Evolutionary conservation across 2,888 invertebrate species (phyloP).

Genomic region (Orgyia antiqua): DNA sequence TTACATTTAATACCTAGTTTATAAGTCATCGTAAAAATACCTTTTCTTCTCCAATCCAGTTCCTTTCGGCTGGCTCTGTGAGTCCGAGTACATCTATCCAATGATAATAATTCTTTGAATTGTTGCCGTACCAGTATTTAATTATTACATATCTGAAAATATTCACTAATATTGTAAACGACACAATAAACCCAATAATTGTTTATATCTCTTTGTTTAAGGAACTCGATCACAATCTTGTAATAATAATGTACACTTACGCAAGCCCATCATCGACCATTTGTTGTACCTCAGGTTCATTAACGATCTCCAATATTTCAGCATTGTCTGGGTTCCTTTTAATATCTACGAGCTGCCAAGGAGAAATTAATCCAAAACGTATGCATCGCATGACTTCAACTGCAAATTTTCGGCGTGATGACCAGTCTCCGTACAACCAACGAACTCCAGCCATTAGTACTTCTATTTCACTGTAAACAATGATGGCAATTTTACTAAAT

Average conservation of each 20-base stretch:
- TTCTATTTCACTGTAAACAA: slow-evolving; percentile 80
- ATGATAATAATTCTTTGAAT: slow-evolving; percentile 83
- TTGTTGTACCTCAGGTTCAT: slow-evolving; percentile 82
- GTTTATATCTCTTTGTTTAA: too few relatives aligned
- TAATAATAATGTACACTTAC: slow-evolving; percentile 62
- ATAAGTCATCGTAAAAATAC: too few relatives aligned
- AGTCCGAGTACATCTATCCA: slow-evolving; percentile 84
- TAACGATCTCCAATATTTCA: slow-evolving; percentile 83
- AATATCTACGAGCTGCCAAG: slow-evolving; percentile 88
- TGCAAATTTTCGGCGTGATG: slow-evolving; percentile 74
- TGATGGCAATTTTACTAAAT: too few relatives aligned
- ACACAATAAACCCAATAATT: too few relatives aligned
- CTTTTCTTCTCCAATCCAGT: slow-evolving; percentile 83
- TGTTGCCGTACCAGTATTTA: slow-evolving; percentile 86
- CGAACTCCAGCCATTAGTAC: slow-evolving; percentile 88
- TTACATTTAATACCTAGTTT: too few relatives aligned
- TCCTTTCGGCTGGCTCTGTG: slow-evolving; percentile 83
- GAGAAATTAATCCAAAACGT: slow-evolving; percentile 87
- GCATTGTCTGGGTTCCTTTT: slow-evolving; percentile 85
- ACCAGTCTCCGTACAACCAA: slow-evolving; percentile 87
- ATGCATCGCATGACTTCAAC: slow-evolving; percentile 83
- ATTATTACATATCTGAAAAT: slow-evolving; percentile 83
- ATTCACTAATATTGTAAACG: too few relatives aligned
- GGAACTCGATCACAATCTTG: too few relatives aligned
- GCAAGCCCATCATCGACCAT: slow-evolving; percentile 89